Conservation (phyloP, 2,888 invertebrate species). For the Micoletzkya japonica region DNA sequence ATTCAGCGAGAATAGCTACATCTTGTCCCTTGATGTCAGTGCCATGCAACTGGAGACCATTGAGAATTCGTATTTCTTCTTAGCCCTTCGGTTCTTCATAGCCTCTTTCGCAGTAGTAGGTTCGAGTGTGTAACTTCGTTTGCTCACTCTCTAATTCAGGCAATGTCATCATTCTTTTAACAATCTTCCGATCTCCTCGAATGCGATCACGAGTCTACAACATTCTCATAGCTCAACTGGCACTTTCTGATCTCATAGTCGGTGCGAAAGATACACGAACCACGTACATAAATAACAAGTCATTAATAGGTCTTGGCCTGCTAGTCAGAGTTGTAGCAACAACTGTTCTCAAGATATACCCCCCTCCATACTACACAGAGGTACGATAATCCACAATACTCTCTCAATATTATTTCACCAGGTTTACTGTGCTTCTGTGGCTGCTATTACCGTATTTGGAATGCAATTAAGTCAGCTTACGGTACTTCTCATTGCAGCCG, state of each 20-base stretch:
- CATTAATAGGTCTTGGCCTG: conserved; percentile 27
- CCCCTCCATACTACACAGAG: conserved; percentile 18
- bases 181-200: conserved; percentile 24
- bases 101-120: conserved; percentile 6
- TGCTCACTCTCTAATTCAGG: background rate
- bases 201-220: conserved; percentile 19
- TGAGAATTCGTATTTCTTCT: conserved; percentile 13
- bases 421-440: conserved; percentile 24
- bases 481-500: conserved; percentile 20
- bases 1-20: too few species aligned
- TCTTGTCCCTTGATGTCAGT: too few species aligned
- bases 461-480: conserved; percentile 25
- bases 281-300: too few species aligned
- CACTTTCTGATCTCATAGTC: conserved; percentile 19
- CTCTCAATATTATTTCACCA: background rate
- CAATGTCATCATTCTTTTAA: conserved; percentile 24
- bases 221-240: conserved; percentile 27
- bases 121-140: background rate
- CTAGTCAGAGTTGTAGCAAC: conserved; percentile 13
- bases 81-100: conserved; percentile 15
- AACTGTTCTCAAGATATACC: conserved; percentile 5
- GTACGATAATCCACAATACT: background rate
- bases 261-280: background rate
- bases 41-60: too few species aligned
- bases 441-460: conserved; percentile 18